Conservation (phyloP, 1,140 invertebrate species). For the Trinorchestia longiramus region DNA sequence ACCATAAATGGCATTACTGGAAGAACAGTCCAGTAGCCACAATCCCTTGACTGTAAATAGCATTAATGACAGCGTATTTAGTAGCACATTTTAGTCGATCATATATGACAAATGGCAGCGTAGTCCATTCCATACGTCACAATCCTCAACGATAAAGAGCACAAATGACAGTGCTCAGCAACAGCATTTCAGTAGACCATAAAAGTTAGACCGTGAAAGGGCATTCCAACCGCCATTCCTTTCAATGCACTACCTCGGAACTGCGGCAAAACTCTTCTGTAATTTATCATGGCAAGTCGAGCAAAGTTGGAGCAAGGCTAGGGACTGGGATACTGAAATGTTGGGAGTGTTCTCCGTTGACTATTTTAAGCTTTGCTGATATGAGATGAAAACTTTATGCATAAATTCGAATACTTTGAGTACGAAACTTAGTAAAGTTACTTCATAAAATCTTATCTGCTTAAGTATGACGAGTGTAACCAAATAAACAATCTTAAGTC, state of each 20-base stretch:
- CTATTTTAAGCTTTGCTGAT: background rate
- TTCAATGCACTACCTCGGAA: conserved; percentile 6
- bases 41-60: background rate
- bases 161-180: background rate
- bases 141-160: background rate
- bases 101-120: too few species aligned
- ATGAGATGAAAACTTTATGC: background rate
- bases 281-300: background rate
- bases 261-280: background rate
- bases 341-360: background rate
- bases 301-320: background rate
- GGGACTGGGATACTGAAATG: background rate
- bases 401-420: background rate
- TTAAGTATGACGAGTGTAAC: background rate
- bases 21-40: background rate
- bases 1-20: background rate
- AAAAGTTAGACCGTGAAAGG: background rate
- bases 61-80: too few species aligned
- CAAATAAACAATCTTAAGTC: background rate
- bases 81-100: too few species aligned
- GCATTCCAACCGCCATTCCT: background rate
- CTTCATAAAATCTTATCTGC: background rate
- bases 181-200: background rate
- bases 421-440: background rate
- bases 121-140: too few species aligned